Percentiles rank a stretch among this genome's conserved stretches.
These are phyloP conservation scores for Lysandra coridon DNA, from an alignment of 2,888 invertebrate genomes.

Conservation along the genomic window DNA sequence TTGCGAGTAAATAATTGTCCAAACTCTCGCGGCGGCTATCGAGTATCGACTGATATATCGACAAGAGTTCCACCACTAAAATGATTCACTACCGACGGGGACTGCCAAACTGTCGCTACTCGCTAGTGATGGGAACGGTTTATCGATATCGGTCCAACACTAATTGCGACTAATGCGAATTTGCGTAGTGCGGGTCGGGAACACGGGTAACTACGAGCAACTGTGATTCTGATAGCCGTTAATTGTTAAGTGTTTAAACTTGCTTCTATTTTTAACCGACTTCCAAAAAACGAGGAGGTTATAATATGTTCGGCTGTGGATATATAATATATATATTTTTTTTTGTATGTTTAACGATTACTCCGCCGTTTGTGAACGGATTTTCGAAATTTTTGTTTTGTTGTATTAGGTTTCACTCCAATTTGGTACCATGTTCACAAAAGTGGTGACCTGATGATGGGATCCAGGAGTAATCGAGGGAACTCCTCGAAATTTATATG, in stretches of 20 bases:
- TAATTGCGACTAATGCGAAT: neutral
- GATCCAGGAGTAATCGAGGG: no score
- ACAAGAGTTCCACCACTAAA: neutral
- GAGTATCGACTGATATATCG: slow-evolving; percentile 16
- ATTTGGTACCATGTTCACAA: no score
- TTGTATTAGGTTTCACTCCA: no score
- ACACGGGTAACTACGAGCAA: neutral
- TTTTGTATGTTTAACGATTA: no score
- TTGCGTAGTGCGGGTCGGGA: neutral
- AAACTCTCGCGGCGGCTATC: slow-evolving; percentile 5
- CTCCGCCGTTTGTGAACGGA: no score
- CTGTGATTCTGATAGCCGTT: neutral
- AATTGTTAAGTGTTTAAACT: neutral
- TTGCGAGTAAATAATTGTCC: slow-evolving; percentile 19
- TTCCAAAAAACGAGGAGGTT: no score
- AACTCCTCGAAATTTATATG: no score
- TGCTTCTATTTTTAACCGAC: no score
- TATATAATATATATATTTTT: no score
- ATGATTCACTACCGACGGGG: neutral
- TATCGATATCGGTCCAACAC: slow-evolving; percentile 1
- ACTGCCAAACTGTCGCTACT: neutral
- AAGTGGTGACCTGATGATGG: no score
- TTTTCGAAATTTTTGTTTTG: no score
- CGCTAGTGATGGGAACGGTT: neutral
- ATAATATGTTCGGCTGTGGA: no score